Percentiles rank a stretch among this genome's conserved stretches.
Evolutionary conservation across 2,888 invertebrate genomes (phyloP).

Genomic region (Lathronympha strigana): DNA sequence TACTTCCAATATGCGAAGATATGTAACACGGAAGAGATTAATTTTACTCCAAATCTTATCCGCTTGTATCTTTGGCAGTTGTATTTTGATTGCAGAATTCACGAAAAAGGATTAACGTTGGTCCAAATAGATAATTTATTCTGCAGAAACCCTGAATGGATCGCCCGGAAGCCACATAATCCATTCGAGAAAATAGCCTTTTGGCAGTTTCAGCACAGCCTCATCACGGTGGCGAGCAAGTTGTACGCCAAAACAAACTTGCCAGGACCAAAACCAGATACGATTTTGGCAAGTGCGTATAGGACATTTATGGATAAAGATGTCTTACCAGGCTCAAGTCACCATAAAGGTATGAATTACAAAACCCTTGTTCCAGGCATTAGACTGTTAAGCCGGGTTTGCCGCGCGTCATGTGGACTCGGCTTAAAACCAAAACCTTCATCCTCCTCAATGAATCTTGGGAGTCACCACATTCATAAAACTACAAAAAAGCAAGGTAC

Average conservation of each 20-base stretch:
- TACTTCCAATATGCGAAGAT: constrained; percentile 82
- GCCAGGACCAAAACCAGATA: constrained; percentile 67
- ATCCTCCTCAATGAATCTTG: too few species aligned
- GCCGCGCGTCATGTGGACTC: too few species aligned
- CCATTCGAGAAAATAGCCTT: constrained; percentile 86
- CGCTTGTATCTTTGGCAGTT: constrained; percentile 85
- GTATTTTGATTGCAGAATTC: constrained; percentile 82
- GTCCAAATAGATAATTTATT: constrained; percentile 80
- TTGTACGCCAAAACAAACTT: constrained; percentile 70
- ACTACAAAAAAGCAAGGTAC: too few species aligned
- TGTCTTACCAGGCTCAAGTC: constrained; percentile 70
- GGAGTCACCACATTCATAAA: too few species aligned
- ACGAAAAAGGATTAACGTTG: constrained; percentile 76
- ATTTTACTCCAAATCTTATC: constrained; percentile 74
- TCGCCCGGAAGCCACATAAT: constrained; percentile 72
- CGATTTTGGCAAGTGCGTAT: constrained; percentile 80
- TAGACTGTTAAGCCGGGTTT: too few species aligned
- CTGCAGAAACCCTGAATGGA: constrained; percentile 74
- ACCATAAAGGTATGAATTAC: constrained; percentile 65
- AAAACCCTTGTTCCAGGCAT: not conserved
- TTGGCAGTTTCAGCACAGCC: constrained; percentile 85
- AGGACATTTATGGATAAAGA: constrained; percentile 79
- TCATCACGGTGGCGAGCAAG: constrained; percentile 79
- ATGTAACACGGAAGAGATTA: constrained; percentile 65
- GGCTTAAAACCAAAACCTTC: too few species aligned